A percentile compares a stretch with the other conserved stretches of the same genome.
phyloP scores from a whole-genome alignment of 2,888 invertebrate species.

The Hirtodrosophila trivittata region DNA sequence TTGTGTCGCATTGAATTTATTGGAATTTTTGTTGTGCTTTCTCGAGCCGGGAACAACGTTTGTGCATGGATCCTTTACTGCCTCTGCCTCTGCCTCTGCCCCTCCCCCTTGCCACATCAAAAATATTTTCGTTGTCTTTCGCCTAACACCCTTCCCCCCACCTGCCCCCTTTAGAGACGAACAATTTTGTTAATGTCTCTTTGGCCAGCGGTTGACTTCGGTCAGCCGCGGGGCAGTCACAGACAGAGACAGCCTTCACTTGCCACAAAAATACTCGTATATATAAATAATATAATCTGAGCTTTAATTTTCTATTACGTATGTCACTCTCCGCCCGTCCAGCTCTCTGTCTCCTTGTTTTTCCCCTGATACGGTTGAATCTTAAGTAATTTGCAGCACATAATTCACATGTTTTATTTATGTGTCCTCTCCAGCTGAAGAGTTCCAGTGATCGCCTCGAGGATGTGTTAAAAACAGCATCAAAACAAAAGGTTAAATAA shows the following conservation, averaged over 20 bases:
- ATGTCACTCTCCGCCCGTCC: not conserved
- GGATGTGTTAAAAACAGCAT: not conserved
- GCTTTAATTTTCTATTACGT: slow-evolving; percentile 57
- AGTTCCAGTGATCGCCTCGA: slow-evolving; percentile 1
- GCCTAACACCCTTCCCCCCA: not conserved
- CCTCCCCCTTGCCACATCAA: slow-evolving; percentile 23
- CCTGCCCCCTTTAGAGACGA: slow-evolving; percentile 19
- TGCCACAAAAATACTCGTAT: slow-evolving; percentile 47
- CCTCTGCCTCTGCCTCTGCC: slow-evolving; percentile 23
- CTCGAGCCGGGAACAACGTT: slow-evolving; percentile 50
- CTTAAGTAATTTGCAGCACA: slow-evolving; percentile 59
- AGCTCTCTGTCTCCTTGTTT: not conserved
- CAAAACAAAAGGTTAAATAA: no score
- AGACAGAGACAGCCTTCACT: slow-evolving; percentile 23
- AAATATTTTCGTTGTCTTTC: slow-evolving; percentile 62
- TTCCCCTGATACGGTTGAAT: slow-evolving; percentile 6
- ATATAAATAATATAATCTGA: slow-evolving; percentile 60
- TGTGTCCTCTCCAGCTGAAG: slow-evolving; percentile 12
- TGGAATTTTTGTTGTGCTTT: slow-evolving; percentile 75
- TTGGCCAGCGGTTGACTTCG: slow-evolving; percentile 68
- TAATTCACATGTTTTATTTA: slow-evolving; percentile 68
- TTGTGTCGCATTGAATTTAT: slow-evolving; percentile 79
- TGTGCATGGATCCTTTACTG: slow-evolving; percentile 3
- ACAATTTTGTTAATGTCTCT: slow-evolving; percentile 73
- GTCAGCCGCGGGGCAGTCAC: slow-evolving; percentile 48